Evolutionary conservation across 2,113 vertebrate species (phyloP), one percentile per base, ranked within the genome.

Genomic region (Saccopteryx leptura): DNA sequence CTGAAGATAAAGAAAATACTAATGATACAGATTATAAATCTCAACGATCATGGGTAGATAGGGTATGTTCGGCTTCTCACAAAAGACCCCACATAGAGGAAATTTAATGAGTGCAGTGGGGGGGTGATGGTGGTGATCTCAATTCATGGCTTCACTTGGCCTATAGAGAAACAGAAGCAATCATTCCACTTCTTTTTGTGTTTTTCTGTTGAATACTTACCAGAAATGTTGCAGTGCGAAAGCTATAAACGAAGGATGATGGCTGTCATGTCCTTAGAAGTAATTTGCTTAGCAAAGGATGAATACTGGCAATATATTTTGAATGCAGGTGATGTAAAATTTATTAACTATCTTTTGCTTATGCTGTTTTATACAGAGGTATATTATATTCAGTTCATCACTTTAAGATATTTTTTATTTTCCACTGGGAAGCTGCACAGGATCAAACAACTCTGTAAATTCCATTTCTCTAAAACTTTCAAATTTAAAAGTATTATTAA

Each of bases 201-300:
- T 65, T 96, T 95, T 95, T 86, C 82, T 95, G 26, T 89, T 95
- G 52, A 84, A 75, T 39, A 8, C 52, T 94, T 68, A 75, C n/a
- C 88, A 99, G 99, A 98, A 92, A 99, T 99, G 99, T 66, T 99
- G 65, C 95, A 96, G 48, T 98, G 97, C 65, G 92, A 98, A 69
- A 97, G 97, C 68, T 92, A 95, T 28, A 97, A 88, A 60, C 97
- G 93, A 68, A 95, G 72, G 88, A 98, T 98, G 98, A 99, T 98
- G 98, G 97, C 98, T 1, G 80, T 98, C 76, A 98, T 98, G 94
- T 98, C 98, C 71, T 95, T 99, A 95, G 99, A 99, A 97, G 98
- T 98, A 50, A 98, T 99, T 81, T 98, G 98, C 96, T 97, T 98
- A 91, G 98, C 98, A 71, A 97, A 95, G 31, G 94, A 97, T 24